Percentiles rank a stretch among this genome's conserved stretches.
phyloP scores from a whole-genome alignment of 2,888 invertebrate genomes.

The Cordilura impudica region DNA sequence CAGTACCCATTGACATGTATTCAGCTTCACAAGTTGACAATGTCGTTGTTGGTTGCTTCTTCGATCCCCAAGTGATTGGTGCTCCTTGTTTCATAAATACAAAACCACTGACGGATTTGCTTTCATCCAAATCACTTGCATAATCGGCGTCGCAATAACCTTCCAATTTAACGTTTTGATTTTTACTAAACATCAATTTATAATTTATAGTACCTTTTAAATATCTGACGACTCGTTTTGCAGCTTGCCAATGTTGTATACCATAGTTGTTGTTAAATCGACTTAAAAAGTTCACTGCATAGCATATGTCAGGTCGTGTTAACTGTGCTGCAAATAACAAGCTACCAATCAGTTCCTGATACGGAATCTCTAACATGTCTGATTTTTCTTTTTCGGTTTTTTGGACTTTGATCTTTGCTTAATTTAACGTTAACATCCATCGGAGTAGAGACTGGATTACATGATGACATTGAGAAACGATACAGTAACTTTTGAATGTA shows the following conservation, averaged over 20 bases:
- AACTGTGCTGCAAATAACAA: constrained; percentile 10
- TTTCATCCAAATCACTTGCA: constrained; percentile 41
- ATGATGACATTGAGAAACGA: background rate
- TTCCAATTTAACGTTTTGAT: constrained; percentile 77
- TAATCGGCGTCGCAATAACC: constrained; percentile 23
- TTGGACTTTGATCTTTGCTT: constrained; percentile 4
- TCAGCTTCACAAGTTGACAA: constrained; percentile 34
- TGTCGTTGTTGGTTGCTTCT: constrained; percentile 16
- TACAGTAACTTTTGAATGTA: background rate
- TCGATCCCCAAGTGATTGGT: background rate
- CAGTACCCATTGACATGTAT: constrained; percentile 20
- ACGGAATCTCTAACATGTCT: constrained; percentile 24
- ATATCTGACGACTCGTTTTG: constrained; percentile 12
- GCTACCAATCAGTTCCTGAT: constrained; percentile 21
- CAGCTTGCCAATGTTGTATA: constrained; percentile 20
- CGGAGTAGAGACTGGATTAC: background rate
- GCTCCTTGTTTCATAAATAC: constrained; percentile 15
- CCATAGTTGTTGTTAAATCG: constrained; percentile 19
- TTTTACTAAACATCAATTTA: background rate
- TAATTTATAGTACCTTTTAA: constrained; percentile 25
- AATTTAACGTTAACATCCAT: constrained; percentile 46
- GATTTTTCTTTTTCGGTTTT: background rate
- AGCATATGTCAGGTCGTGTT: constrained; percentile 26
- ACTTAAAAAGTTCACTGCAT: constrained; percentile 7
- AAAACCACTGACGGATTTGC: constrained; percentile 30